Base-by-base conservation (phyloP, 1,140 invertebrate species). In the Atopsyche davidsoni region DNA sequence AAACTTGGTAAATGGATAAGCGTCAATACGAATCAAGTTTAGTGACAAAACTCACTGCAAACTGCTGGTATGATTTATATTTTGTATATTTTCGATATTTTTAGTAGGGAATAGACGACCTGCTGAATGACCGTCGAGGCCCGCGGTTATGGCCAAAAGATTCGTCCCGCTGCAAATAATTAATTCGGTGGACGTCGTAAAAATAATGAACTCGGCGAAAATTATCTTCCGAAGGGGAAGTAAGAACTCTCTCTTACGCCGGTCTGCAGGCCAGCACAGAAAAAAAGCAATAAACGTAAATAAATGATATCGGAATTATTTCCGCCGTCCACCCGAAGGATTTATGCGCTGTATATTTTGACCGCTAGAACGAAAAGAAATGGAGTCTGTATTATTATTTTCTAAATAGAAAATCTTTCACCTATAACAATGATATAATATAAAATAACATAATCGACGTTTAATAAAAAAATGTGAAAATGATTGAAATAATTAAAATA, bases 251-350 rank as follows among this genome's bases (percentile, higher is more conserved):
- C 36, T 50, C 47, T 10, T 28, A 42, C 38, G 38, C 28, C 28
- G 14, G 24, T 40, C 11, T 16, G 25, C 24, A 13, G 19, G n/a
- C 10, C 35, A 25, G 46, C 31, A 47, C 24, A 28, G 19, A 42
- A 25, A 45, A 48, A 55, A 47, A 55, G 55, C 55, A 57, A 57
- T 57, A 57, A 57, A 57, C 55, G 55, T 57, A 52, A 57, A 57
- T 57, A 57, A 57, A 57, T 57, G 50, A 57, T 57, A 43, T 34
- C 34, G 40, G 50, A 57, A 57, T 57, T 57, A 57, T 57, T 52
- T 57, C 45, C 55, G 55, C 55, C 49, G 55, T 53, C 55, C 55
- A 11, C 18, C 2, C 25, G 21, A 42, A 34, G 49, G 55, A 57
- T 57, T 57, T 57, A 57, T 53, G 25, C 22, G 35, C 19, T 4